Conservation (phyloP, 1,140 invertebrate species). For the Leptinotarsa defecta region DNA sequence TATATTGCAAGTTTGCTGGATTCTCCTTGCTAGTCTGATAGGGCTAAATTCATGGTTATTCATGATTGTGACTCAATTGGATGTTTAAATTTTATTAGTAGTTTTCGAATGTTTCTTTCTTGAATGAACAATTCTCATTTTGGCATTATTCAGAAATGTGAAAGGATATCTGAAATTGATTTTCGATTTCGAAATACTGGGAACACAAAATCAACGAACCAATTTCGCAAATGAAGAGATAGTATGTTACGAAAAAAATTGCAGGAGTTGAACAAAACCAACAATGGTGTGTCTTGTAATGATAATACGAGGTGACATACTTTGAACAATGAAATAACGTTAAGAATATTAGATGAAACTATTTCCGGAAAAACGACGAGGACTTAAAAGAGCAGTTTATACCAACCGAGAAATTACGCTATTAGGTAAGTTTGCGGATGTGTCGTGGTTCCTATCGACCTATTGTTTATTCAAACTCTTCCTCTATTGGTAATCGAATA, state of each 20-base stretch:
- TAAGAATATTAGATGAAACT: background rate
- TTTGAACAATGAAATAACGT: constrained; percentile 13
- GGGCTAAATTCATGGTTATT: too few relatives aligned
- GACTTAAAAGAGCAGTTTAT: constrained; percentile 24
- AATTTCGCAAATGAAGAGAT: too few relatives aligned
- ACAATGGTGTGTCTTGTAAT: background rate
- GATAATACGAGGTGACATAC: constrained; percentile 6
- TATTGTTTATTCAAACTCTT: background rate
- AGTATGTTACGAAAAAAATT: background rate
- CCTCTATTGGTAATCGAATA: background rate
- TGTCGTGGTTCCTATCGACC: background rate
- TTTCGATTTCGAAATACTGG: too few relatives aligned
- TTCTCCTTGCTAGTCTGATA: too few relatives aligned
- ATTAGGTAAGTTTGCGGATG: background rate
- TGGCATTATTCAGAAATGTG: background rate
- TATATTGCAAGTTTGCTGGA: too few relatives aligned
- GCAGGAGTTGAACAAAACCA: background rate
- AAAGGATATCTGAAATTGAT: too few relatives aligned
- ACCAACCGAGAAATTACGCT: constrained; percentile 23
- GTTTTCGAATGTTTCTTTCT: background rate
- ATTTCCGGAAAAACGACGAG: constrained; percentile 36
- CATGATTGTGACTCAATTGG: too few relatives aligned
- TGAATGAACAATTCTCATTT: background rate
- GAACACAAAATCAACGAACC: too few relatives aligned
- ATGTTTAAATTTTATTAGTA: too few relatives aligned